phyloP scores from a whole-genome alignment of 2,888 invertebrate genomes.

The Rhogogaster chlorosoma region DNA sequence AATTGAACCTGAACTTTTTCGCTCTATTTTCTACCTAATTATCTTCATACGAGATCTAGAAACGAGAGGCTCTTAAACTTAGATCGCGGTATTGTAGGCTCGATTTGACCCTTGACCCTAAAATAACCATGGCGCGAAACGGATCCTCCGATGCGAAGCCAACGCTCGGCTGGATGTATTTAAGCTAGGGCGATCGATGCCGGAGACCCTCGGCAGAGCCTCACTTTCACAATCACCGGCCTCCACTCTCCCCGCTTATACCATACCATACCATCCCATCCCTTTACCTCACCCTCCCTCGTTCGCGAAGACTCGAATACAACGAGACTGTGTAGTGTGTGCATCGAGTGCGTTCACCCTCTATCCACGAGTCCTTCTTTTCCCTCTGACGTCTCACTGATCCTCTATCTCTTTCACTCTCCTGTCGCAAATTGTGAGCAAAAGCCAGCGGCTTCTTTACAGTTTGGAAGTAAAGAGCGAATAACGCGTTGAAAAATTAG shows the following conservation, averaged over 20 bases:
- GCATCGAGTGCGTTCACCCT: constrained; percentile 51
- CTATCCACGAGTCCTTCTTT: constrained; percentile 31
- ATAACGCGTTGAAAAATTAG: neutral
- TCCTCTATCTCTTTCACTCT: constrained; percentile 47
- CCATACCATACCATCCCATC: neutral
- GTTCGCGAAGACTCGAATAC: neutral
- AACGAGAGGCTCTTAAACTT: constrained; percentile 19
- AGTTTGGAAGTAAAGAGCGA: neutral
- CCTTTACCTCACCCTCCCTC: neutral
- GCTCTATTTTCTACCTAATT: neutral
- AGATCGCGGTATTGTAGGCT: neutral
- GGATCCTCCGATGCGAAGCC: constrained; percentile 44
- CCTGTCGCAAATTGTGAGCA: neutral
- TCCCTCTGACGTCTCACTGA: constrained; percentile 26
- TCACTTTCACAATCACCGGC: constrained; percentile 53
- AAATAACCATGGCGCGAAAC: constrained; percentile 40
- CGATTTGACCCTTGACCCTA: constrained; percentile 45
- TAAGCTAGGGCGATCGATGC: constrained; percentile 48
- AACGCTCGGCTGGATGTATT: constrained; percentile 41
- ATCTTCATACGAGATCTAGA: neutral
- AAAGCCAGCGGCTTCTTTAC: neutral
- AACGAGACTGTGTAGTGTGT: constrained; percentile 17
- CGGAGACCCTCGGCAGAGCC: constrained; percentile 45
- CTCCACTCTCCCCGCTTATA: neutral
- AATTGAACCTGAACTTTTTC: neutral